Evolutionary conservation across 2,113 vertebrate species (phyloP), one percentile per base, ranked within the genome.

Genomic region (Varanus komodoensis): DNA sequence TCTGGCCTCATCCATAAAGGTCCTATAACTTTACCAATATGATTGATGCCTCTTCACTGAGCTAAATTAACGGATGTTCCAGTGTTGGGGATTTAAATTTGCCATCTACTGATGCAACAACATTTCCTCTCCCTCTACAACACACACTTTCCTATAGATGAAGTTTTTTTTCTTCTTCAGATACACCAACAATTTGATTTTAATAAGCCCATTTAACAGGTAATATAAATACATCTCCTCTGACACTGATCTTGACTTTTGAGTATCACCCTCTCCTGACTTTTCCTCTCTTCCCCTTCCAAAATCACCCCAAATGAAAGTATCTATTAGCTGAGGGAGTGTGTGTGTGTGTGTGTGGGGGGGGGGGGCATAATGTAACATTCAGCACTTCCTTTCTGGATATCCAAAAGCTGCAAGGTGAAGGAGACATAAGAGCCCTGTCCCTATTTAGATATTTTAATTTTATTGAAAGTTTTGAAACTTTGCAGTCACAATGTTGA

Each of bases 121-220:
- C 50, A 89, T 93, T 93, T 95, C 95, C 93, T 90, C 48, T 80
- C 90, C 38, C 52, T 29, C 32, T 61, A 6, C 86, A 2, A 78
- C 84, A 38, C 90, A 52, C 86, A 91, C 79, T 73, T 85, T 87
- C 92, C 93, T 90, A 88, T 93, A 92, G 94, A 48, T 74, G 69
- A 80, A 68, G 95, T 94, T 95, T 95, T 93, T 96, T 93, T 93
- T 95, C 91, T 96, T 94, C 91, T 95, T 88, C 93, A 93, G 93
- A 95, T 90, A 95, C 91, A 95, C 87, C 89, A 92, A 93, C 94
- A 93, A 93, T 95, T 93, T 93, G 96, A 92, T 96, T 93, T 92
- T 89, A 94, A 93, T 95, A 87, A 87, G 67, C 85, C 87, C 93
- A 95, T 94, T 94, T 95, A 93, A 93, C 94, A 93, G 94, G 92